A percentile compares a stretch with the other conserved stretches of the same genome.
Evolutionary conservation across 2,888 invertebrate species (phyloP).

Genomic region (Aleiodes leptofemur): DNA sequence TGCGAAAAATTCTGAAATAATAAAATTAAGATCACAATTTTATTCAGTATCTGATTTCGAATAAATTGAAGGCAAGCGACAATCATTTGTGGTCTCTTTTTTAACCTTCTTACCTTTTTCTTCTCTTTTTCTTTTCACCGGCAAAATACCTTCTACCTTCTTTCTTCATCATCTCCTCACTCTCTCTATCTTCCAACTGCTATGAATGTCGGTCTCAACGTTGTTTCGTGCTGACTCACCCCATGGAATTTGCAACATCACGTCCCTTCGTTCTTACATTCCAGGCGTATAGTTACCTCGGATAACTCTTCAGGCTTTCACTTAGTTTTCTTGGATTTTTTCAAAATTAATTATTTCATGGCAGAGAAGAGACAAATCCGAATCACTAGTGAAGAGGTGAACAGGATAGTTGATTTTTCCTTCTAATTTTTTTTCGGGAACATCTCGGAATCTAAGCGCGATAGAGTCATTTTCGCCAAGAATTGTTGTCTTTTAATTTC

Average conservation of each 20-base stretch:
- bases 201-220: conserved; percentile 37
- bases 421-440: too few relatives aligned
- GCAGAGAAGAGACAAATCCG: not conserved
- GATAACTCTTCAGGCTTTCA: conserved; percentile 15
- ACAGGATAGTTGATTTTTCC: too few relatives aligned
- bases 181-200: conserved; percentile 24
- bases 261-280: conserved; percentile 46
- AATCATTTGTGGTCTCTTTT: conserved; percentile 1
- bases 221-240: conserved; percentile 50
- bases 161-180: not conserved
- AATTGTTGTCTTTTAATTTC: too few relatives aligned
- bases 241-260: conserved; percentile 51
- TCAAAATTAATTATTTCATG: not conserved
- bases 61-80: not conserved
- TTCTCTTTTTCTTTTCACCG: not conserved
- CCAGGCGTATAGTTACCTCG: conserved; percentile 26
- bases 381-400: too few relatives aligned
- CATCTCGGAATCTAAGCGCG: too few relatives aligned
- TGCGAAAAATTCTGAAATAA: not conserved
- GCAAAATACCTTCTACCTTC: conserved; percentile 2
- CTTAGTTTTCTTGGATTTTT: not conserved
- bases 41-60: not conserved
- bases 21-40: conserved; percentile 11
- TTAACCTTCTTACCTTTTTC: not conserved
- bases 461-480: too few relatives aligned